A percentile compares a stretch with the other conserved stretches of the same genome.
These are phyloP conservation scores for Nephrotoma flavescens DNA, from an alignment of 2,888 invertebrate species.

Conservation along the genomic window DNA sequence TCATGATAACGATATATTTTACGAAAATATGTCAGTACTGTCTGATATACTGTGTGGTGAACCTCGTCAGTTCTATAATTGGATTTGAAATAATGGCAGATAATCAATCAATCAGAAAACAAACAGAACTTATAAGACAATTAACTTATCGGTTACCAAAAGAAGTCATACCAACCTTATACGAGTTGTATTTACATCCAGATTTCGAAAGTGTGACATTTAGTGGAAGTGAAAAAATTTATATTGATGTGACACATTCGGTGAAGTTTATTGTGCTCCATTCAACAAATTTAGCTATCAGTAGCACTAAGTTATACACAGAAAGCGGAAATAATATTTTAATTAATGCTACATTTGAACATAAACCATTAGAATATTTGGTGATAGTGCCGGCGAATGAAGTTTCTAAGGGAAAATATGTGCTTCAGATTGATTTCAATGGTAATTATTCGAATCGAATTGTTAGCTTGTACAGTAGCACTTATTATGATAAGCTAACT, in stretches of 20 bases:
- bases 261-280: slow-evolving; percentile 36
- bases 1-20: not conserved
- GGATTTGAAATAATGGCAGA: not conserved
- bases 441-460: slow-evolving; percentile 56
- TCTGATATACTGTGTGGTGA: not conserved
- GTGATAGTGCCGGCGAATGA: slow-evolving; percentile 27
- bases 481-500: slow-evolving; percentile 32
- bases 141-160: slow-evolving; percentile 40
- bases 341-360: slow-evolving; percentile 22
- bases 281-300: slow-evolving; percentile 34
- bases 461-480: slow-evolving; percentile 62
- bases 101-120: slow-evolving; percentile 11
- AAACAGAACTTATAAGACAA: slow-evolving; percentile 24
- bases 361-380: slow-evolving; percentile 27
- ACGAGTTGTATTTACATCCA: slow-evolving; percentile 48
- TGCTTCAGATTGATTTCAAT: slow-evolving; percentile 43
- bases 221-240: slow-evolving; percentile 41
- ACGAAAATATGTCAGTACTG: not conserved
- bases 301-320: slow-evolving; percentile 28
- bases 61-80: not conserved
- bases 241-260: slow-evolving; percentile 31
- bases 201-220: slow-evolving; percentile 45
- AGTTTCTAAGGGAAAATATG: slow-evolving; percentile 31
- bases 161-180: slow-evolving; percentile 42
- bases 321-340: slow-evolving; percentile 18